These are phyloP conservation scores for Caenorhabditis drosophilae DNA, from an alignment of 2,888 invertebrate genomes.

Conservation along the genomic window DNA sequence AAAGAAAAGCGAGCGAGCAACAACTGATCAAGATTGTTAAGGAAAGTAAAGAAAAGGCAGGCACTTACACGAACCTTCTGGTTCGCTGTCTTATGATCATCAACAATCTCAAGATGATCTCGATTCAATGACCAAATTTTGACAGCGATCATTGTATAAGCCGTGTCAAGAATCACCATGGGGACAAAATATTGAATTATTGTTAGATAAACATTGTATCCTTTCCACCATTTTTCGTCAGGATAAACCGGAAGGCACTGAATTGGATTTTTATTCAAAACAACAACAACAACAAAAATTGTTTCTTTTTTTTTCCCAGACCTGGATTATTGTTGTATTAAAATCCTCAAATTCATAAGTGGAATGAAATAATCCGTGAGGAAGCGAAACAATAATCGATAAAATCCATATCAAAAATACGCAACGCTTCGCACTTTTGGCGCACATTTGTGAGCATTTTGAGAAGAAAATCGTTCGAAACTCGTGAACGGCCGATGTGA, in stretches of 20 bases:
- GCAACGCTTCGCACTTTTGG: slow-evolving; percentile 39
- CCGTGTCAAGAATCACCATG: slow-evolving; percentile 81
- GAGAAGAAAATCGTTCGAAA: slow-evolving; percentile 72
- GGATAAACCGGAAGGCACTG: slow-evolving; percentile 63
- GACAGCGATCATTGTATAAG: slow-evolving; percentile 82
- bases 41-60: not conserved
- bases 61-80: slow-evolving; percentile 21
- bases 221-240: slow-evolving; percentile 58
- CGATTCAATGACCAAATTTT: slow-evolving; percentile 72
- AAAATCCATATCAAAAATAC: slow-evolving; percentile 56
- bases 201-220: slow-evolving; percentile 69
- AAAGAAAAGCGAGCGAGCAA: too few species aligned
- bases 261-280: not conserved
- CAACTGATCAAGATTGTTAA: too few species aligned
- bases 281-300: too few species aligned
- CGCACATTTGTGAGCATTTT: slow-evolving; percentile 42
- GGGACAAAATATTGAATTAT: slow-evolving; percentile 79
- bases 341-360: slow-evolving; percentile 15
- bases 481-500: slow-evolving; percentile 85
- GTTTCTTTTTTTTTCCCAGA: too few species aligned
- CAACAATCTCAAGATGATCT: slow-evolving; percentile 20
- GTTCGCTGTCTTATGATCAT: slow-evolving; percentile 19
- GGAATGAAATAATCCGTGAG: slow-evolving; percentile 56
- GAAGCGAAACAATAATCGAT: slow-evolving; percentile 50
- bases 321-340: slow-evolving; percentile 19